Evolutionary conservation across 2,888 invertebrate genomes (phyloP).

Genomic region (Hydropsyche betteni): DNA sequence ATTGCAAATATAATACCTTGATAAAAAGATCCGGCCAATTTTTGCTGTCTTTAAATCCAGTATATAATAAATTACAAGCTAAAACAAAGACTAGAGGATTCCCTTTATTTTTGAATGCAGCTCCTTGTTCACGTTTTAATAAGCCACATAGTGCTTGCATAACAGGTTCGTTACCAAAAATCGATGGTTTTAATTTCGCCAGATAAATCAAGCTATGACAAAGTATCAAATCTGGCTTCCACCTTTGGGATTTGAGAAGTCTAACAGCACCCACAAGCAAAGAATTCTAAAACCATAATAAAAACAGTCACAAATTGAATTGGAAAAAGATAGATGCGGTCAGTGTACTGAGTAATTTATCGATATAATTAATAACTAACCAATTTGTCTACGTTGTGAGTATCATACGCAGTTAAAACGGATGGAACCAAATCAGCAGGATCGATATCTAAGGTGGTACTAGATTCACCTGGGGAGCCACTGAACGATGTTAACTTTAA

Average conservation of each 20-base stretch:
- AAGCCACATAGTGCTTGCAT: slow-evolving; percentile 83
- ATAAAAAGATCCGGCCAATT: slow-evolving; percentile 94
- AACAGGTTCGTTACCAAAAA: slow-evolving; percentile 80
- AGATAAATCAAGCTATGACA: slow-evolving; percentile 82
- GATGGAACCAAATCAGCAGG: slow-evolving; percentile 79
- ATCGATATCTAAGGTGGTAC: slow-evolving; percentile 80
- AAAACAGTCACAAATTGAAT: slow-evolving; percentile 4
- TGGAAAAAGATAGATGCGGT: no score
- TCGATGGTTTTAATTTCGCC: slow-evolving; percentile 79
- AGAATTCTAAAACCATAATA: slow-evolving; percentile 66
- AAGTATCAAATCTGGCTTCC: slow-evolving; percentile 83
- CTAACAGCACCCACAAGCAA: slow-evolving; percentile 90
- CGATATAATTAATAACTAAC: slow-evolving; percentile 57
- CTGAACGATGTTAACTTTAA: slow-evolving; percentile 63
- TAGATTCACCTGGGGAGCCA: slow-evolving; percentile 61
- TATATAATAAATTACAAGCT: slow-evolving; percentile 83
- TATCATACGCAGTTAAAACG: slow-evolving; percentile 78
- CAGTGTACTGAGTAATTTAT: no score
- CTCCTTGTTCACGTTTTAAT: slow-evolving; percentile 79
- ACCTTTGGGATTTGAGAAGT: slow-evolving; percentile 77
- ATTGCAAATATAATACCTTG: slow-evolving; percentile 67
- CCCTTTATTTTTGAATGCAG: slow-evolving; percentile 78
- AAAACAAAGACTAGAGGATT: slow-evolving; percentile 83
- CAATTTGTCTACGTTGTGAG: slow-evolving; percentile 82
- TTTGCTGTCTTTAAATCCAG: slow-evolving; percentile 81